Conservation (phyloP, 2,113 vertebrate genomes). For the Sceloporus tristichus region DNA sequence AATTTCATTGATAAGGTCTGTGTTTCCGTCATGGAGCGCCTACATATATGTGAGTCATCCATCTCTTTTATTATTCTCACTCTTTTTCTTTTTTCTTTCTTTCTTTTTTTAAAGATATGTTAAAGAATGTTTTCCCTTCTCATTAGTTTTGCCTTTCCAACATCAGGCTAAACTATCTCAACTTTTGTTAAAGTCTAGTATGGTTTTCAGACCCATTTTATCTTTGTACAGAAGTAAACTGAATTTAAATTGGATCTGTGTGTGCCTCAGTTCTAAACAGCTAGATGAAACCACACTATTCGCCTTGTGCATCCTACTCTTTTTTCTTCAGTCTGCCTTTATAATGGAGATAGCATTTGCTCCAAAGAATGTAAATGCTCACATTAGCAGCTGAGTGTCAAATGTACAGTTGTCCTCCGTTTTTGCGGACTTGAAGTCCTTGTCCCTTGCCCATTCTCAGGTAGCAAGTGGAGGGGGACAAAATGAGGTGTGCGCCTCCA, state of each 20-base stretch:
- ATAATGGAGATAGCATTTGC: not conserved
- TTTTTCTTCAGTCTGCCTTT: not conserved
- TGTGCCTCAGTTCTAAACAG: not conserved
- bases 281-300: not conserved
- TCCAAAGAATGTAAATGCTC: not conserved
- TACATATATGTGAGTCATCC: slow-evolving; percentile 29
- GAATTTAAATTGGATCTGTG: not conserved
- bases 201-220: not conserved
- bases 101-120: not conserved
- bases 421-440: too few relatives aligned
- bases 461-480: too few relatives aligned
- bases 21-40: not conserved
- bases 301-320: too few relatives aligned
- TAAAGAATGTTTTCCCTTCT: not conserved
- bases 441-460: too few relatives aligned
- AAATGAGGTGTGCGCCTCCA: too few relatives aligned
- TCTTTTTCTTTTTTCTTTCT: not conserved
- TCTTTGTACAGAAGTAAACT: not conserved
- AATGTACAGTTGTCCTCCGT: too few relatives aligned
- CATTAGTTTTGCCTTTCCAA: slow-evolving; percentile 6
- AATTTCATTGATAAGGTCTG: slow-evolving; percentile 35
- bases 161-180: not conserved
- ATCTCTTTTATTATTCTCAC: slow-evolving; percentile 11
- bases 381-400: not conserved
- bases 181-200: not conserved